Evolutionary conservation across 2,113 vertebrate species (phyloP), one percentile per base, ranked within the genome.

Genomic region (Platysternon megacephalum): DNA sequence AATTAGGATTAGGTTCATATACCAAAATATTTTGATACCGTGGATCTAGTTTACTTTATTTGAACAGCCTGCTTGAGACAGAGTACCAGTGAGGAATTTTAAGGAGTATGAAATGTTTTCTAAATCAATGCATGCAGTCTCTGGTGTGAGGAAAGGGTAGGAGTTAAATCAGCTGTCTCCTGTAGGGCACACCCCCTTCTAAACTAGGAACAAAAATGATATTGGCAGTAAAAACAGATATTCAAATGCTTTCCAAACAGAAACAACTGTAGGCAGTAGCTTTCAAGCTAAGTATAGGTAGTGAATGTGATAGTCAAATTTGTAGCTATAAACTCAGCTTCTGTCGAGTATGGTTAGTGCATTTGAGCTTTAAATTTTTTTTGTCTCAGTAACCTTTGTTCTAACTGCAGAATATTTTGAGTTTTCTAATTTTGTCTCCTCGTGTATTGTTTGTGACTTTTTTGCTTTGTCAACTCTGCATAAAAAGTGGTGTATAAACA

Each of bases 21-120:
- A 96, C 79, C 91, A 93, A 98, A 98, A 98, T 98, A 98, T 98
- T 98, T 98, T 98, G 89, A 95, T 98, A 96, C 76, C 79, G 86
- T 84, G 91, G 44, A 96, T 90, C 82, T 42, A 91, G 91, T 95
- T 97, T 95, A 95, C 88, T 97, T 94, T 96, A 93, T 97, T 96
- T 92, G 97, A 97, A 96, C 61, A 68, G 46, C 72, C 55, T 68
- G 49, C 42, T 49, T 49, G 79, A 97, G 90, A 94, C 29, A 90
- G 85, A 97, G 86, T 55, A 74, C 39, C 24, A 83, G 79, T 89
- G 95, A 96, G 86, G 82, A 80, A 91, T 88, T 91, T 93, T 79
- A 96, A 91, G 81, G 22, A 93, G 72, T 5, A 91, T 85, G 85
- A 88, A 39, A 89, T 82, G 79, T 86, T 98, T 96, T 86, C 88